Evolutionary conservation across 2,888 invertebrate species (phyloP), one percentile per base, ranked within the genome.

Genomic region (Cheilosia urbana): DNA sequence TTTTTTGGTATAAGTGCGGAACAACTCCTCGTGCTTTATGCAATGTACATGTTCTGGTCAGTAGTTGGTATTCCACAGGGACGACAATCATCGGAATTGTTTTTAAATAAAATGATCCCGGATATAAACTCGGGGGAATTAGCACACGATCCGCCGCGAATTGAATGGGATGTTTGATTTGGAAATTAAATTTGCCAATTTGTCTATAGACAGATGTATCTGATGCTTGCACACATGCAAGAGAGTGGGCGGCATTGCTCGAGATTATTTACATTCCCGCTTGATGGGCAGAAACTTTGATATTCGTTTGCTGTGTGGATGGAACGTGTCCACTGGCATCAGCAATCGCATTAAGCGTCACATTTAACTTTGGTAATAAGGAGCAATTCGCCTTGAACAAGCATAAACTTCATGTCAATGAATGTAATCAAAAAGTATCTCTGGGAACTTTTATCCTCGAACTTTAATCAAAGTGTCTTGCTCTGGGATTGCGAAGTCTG

Each of bases 381-480:
- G 71, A 71, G 65, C 69, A 53, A 76, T 66, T 76, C 66, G 58
- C 68, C 51, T 51, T 47, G 58, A 66, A 68, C 76, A 66, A 68
- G 49, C 83, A 78, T 68, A 78, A 83, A 79, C 73, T 83, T 73
- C 68, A 83, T 63, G 63, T 78, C 58, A 80, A 69, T 71, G 75
- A 66, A 71, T 69, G 84, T 79, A 84, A 84, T 80, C 84, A 80
- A 76, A 75, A 84, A 62, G 69, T 58, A 58, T 42, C 42, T 60
- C 58, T 21, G 49, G 60, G 57, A 83, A 75, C 71, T 84, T 84
- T 84, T 79, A 75, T 84, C 76, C 69, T 66, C 53, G 75, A 84
- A 84, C 84, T 84, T 80, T 71, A 80, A 84, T 84, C 84, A 84
- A 80, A 84, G 76, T 84, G 84, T 65, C 80, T 71, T 80, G 42